Conservation (phyloP, 2,113 vertebrate species). For the Chrysemys picta region DNA sequence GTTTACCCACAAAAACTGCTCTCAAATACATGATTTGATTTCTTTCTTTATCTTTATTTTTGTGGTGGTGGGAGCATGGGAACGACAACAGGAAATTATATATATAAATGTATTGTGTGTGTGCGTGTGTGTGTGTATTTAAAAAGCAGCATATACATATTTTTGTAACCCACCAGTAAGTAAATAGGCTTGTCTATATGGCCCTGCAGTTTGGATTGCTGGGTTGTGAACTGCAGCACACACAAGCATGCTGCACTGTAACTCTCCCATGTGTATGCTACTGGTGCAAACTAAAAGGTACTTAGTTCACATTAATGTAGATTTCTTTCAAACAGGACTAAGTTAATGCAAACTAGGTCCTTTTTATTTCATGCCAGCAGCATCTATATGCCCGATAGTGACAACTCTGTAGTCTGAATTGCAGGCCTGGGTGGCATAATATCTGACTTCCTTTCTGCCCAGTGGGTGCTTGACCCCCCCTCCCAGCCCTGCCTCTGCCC, state of each 20-base stretch:
- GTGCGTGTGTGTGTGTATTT: too few relatives aligned
- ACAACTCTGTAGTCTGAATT: neutral
- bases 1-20: too few relatives aligned
- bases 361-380: neutral
- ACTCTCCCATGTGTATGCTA: neutral
- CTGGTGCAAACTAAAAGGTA: neutral
- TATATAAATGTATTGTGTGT: too few relatives aligned
- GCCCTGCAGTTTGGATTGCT: neutral
- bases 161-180: neutral
- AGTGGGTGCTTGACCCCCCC: too few relatives aligned
- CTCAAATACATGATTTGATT: too few relatives aligned
- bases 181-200: neutral
- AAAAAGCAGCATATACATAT: neutral
- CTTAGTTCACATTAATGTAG: neutral
- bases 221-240: neutral
- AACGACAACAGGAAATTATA: too few relatives aligned
- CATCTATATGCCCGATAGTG: neutral
- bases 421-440: neutral
- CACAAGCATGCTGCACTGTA: neutral
- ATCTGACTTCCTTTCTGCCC: too few relatives aligned
- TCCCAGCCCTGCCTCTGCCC: too few relatives aligned
- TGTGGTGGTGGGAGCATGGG: too few relatives aligned
- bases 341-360: too few relatives aligned
- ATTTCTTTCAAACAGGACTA: neutral
- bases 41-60: too few relatives aligned